Percentiles rank a stretch among this genome's conserved stretches.
phyloP scores from a whole-genome alignment of 1,140 invertebrate species.

The Solen grandis region DNA sequence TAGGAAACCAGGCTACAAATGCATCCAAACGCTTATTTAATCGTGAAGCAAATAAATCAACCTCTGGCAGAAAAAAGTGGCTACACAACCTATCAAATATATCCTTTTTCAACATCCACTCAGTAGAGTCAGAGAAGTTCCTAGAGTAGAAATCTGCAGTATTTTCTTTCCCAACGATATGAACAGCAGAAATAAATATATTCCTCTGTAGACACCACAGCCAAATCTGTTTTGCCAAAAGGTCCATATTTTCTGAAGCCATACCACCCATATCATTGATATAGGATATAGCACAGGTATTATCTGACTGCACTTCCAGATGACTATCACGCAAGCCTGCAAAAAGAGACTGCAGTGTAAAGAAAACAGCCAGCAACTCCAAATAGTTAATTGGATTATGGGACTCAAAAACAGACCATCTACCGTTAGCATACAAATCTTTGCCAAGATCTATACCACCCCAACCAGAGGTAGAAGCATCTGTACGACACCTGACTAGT shows the following conservation, averaged over 20 bases:
- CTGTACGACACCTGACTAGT: conserved; percentile 4
- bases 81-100: conserved; percentile 28
- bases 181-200: conserved; percentile 24
- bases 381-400: conserved; percentile 25
- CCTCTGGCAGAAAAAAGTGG: conserved; percentile 25
- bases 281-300: conserved; percentile 21
- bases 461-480: too few relatives aligned
- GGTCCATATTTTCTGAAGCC: conserved; percentile 30
- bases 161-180: conserved; percentile 39
- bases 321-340: neutral
- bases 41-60: conserved; percentile 14
- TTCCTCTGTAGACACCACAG: conserved; percentile 46
- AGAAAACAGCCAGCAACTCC: conserved; percentile 14
- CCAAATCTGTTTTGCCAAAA: conserved; percentile 58
- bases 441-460: conserved; percentile 2
- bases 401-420: neutral
- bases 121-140: conserved; percentile 15
- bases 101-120: conserved; percentile 18
- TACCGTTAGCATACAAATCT: conserved; percentile 8
- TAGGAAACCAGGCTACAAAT: conserved; percentile 19
- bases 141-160: conserved; percentile 34
- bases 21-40: conserved; percentile 9
- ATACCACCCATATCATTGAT: conserved; percentile 43
- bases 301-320: conserved; percentile 22
- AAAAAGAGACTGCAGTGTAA: neutral